Evolutionary conservation across 2,113 vertebrate species (phyloP).

Genomic region (Mus musculus): GRCm39 chr9:121321001-121321500

Average conservation of each 20-base stretch:
- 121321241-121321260: background rate
- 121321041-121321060: background rate
- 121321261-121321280: background rate
- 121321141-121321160: background rate
- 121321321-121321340: background rate
- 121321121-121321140: background rate
- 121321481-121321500: background rate
- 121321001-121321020: background rate
- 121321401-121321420: fast-evolving
- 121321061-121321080: background rate
- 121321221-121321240: background rate
- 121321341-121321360: background rate
- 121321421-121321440: background rate
- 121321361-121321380: background rate
- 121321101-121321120: background rate
- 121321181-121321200: no score
- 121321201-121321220: no score
- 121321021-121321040: background rate
- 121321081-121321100: background rate
- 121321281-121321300: background rate
- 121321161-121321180: background rate
- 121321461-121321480: no score
- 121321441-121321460: background rate
- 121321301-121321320: background rate
- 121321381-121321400: fast-evolving